Evolutionary conservation across 2,888 invertebrate genomes (phyloP), one percentile per base, ranked within the genome.

Genomic region (Loripinus fragilis): DNA sequence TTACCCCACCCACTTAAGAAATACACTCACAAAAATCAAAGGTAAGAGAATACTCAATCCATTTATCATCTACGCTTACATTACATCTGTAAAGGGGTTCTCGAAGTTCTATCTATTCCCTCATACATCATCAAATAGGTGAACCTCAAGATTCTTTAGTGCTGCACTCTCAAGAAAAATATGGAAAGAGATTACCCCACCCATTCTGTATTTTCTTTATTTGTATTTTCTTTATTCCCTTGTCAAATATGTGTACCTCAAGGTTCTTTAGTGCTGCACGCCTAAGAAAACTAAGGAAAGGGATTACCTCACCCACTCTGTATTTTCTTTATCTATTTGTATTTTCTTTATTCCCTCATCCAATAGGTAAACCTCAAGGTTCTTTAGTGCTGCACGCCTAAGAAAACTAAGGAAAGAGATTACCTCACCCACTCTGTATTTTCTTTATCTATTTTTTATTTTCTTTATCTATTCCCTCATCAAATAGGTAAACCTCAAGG

Each of bases 41-140:
- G 38, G 12, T 8, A 38, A 38, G 12, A 38, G 96, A 97, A 92
- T 98, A 99, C 93, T 93, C 98, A 55, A 95, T 98, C 42, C n/a
- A n/a, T n/a, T n/a, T n/a, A n/a, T n/a, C n/a, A n/a, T 96, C 10
- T 98, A 96, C 94, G 97, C 98, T 20, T 96, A 96, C 2, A n/a
- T n/a, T n/a, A n/a, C n/a, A n/a, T n/a, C n/a, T n/a, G n/a, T n/a
- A n/a, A n/a, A n/a, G n/a, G n/a, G n/a, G n/a, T n/a, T 97, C n/a
- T n/a, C n/a, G n/a, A n/a, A n/a, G n/a, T n/a, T n/a, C n/a, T n/a
- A n/a, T 97, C 98, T 20, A 96, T n/a, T n/a, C 88, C 93, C 96
- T 98, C 66, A 92, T n/a, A n/a, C n/a, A n/a, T n/a, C n/a, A n/a
- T 97, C 76, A 96, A 97, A 92, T 98, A 99, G 93, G 93, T 98